Base-by-base conservation (phyloP, 1,140 invertebrate genomes). In the Zophobas atratus region DNA sequence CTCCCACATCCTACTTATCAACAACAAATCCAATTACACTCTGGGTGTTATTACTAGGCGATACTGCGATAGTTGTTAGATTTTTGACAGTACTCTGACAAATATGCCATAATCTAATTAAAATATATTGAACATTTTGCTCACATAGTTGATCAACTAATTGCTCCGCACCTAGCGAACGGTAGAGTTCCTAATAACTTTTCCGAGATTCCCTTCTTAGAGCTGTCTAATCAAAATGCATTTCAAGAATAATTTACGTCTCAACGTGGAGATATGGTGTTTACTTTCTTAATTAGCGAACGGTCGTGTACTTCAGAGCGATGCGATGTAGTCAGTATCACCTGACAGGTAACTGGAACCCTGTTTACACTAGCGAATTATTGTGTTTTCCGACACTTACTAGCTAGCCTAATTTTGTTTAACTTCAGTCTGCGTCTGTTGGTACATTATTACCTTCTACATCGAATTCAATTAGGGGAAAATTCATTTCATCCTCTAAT, bases 351-450 rank as follows among this genome's bases (percentile, higher is more conserved):
- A 67, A 67, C 60, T 67, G 60, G 60, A 67, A 39, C 60, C 39
- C 4, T 67, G 60, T 67, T 67, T 67, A 67, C 60, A 67, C 60
- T 67, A 6, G 60, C 60, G 60, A 67, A 67, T 67, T 67, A 67
- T 67, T 67, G 60, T 67, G 60, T 67, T 67, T 67, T 67, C 60
- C 60, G 39, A 67, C 60, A 67, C 60, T 67, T 67, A 67, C 60
- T 67, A 43, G 60, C 60, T 67, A 67, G 60, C 60, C 60, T 67
- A 67, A 67, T 67, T 67, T 67, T 67, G 60, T 67, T 67, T 67
- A 67, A 67, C 60, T 67, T 67, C 60, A 67, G 60, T 67, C n/a
- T 67, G 60, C 60, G 60, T 67, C 39, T 67, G 60, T 67, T 67
- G 60, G 60, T 67, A 67, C 60, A 67, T 67, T 67, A 67, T 67